Conservation (phyloP, 2,113 vertebrate genomes). For the Platichthys stellatus region DNA sequence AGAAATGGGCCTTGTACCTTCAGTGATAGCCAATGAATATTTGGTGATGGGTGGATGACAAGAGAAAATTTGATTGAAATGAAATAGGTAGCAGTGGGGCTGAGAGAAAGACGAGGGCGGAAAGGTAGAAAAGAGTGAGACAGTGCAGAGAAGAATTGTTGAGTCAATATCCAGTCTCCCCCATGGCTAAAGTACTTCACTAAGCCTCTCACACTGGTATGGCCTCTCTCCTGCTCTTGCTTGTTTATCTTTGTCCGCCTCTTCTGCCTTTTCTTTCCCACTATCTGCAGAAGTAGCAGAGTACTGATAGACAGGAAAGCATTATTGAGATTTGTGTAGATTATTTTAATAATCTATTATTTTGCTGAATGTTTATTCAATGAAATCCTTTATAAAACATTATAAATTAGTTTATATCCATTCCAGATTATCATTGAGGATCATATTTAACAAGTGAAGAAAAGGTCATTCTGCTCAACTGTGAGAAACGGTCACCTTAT, state of each 20-base stretch:
- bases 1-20: not conserved
- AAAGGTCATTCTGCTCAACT: too few species aligned
- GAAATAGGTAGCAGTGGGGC: slow-evolving; percentile 15
- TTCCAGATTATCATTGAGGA: not conserved
- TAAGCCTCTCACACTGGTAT: slow-evolving; percentile 47
- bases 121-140: slow-evolving; percentile 17
- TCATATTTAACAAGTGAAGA: not conserved
- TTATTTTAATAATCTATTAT: not conserved
- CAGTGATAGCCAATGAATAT: not conserved
- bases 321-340: not conserved
- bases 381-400: not conserved
- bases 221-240: slow-evolving; percentile 24
- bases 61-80: slow-evolving; percentile 20
- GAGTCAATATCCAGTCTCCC: slow-evolving; percentile 61
- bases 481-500: too few species aligned
- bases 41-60: slow-evolving; percentile 42
- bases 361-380: not conserved
- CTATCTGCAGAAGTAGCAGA: slow-evolving; percentile 6
- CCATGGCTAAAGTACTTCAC: slow-evolving; percentile 53
- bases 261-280: slow-evolving; percentile 11
- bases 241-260: slow-evolving; percentile 38
- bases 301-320: not conserved
- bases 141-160: slow-evolving; percentile 46
- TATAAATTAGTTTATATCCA: not conserved
- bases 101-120: slow-evolving; percentile 11